A percentile compares a stretch with the other conserved stretches of the same genome.
Evolutionary conservation across 2,888 invertebrate species (phyloP).

Genomic region (Himalopsyche kuldschensis): DNA sequence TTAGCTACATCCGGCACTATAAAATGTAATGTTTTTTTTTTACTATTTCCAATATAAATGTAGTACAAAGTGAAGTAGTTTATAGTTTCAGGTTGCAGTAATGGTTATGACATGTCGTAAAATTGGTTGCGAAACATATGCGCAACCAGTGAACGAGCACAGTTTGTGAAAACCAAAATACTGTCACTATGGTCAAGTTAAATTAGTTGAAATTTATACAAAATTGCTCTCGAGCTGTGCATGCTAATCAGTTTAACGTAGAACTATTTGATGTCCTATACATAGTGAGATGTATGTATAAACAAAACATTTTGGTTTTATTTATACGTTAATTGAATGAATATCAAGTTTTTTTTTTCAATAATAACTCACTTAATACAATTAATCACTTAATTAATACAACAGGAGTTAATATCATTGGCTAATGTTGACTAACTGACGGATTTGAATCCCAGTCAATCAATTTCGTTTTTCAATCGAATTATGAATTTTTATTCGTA

Average conservation of each 20-base stretch:
- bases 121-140: constrained; percentile 26
- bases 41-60: neutral
- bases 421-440: no score
- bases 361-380: no score
- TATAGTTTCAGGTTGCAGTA: constrained; percentile 1
- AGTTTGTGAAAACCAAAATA: neutral
- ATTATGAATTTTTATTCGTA: no score
- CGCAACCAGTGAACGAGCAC: neutral
- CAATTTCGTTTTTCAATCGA: no score
- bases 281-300: no score
- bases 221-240: neutral
- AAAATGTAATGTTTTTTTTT: neutral
- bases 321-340: no score
- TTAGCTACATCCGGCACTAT: neutral
- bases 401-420: no score
- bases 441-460: no score
- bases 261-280: no score
- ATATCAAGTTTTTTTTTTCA: no score
- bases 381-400: no score
- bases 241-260: neutral
- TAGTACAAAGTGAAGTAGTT: neutral
- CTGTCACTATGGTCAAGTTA: neutral
- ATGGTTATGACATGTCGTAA: constrained; percentile 36
- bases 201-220: neutral
- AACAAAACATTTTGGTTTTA: no score